Evolutionary conservation across 2,113 vertebrate species (phyloP).

Genomic region (Parotia lawesii): DNA sequence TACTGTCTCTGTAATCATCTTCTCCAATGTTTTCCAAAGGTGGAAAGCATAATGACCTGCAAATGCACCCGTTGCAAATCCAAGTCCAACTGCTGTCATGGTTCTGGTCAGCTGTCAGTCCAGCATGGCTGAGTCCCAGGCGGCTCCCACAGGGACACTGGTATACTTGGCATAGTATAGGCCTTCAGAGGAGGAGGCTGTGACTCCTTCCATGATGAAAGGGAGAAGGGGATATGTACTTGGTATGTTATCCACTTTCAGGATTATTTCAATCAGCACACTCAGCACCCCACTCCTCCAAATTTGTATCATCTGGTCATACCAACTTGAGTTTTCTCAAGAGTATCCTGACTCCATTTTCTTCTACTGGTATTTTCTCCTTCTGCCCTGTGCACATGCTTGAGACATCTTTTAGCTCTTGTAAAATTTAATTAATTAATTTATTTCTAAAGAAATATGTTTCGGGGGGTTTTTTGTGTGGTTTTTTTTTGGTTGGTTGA

Average conservation of each 20-base stretch:
- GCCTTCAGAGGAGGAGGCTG: not conserved
- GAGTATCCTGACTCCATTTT: not conserved
- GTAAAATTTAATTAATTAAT: not conserved
- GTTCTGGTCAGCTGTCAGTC: not conserved
- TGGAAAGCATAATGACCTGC: not conserved
- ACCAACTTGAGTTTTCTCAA: not conserved
- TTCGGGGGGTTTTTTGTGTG: fast-evolving
- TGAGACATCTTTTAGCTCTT: not conserved
- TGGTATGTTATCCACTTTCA: not conserved
- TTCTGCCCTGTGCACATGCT: not conserved
- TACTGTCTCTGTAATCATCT: not conserved
- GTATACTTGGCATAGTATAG: not conserved
- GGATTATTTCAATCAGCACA: not conserved
- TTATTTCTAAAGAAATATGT: not conserved
- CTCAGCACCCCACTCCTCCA: not conserved
- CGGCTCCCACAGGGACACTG: not conserved
- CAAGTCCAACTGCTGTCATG: not conserved
- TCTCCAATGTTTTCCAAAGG: not conserved
- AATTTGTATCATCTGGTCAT: not conserved
- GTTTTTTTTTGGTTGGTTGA: not conserved
- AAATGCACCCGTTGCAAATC: not conserved
- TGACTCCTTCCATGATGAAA: not conserved
- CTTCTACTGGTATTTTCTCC: not conserved
- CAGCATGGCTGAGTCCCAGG: not conserved
- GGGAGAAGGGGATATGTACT: not conserved